phyloP scores from a whole-genome alignment of 2,888 invertebrate genomes.

The Glyphotaelius pellucidus region DNA sequence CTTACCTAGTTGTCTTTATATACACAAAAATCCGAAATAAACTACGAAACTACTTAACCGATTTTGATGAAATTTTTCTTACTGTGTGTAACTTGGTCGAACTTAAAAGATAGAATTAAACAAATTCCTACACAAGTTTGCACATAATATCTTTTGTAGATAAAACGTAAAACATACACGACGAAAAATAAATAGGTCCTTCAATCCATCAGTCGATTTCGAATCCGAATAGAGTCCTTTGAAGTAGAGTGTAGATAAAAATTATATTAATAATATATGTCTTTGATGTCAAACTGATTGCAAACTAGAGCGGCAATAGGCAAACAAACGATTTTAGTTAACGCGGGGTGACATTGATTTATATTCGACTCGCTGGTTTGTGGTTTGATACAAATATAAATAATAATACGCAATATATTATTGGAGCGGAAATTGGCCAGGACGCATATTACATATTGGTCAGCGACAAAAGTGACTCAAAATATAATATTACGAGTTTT shows the following conservation, averaged over 20 bases:
- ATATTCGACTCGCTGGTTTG: constrained; percentile 20
- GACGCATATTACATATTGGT: not conserved
- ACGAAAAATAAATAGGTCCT: not conserved
- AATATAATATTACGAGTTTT: not conserved
- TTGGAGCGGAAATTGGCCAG: constrained; percentile 4
- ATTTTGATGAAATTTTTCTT: too few relatives aligned
- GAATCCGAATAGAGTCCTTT: constrained; percentile 14
- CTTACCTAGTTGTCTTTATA: too few relatives aligned
- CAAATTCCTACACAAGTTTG: too few relatives aligned
- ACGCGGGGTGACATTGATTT: constrained; percentile 34
- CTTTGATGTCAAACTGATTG: constrained; percentile 3
- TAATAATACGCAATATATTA: not conserved
- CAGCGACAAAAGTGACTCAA: not conserved
- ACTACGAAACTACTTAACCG: too few relatives aligned
- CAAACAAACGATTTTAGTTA: constrained; percentile 9
- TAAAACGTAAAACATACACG: not conserved
- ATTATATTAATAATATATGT: not conserved
- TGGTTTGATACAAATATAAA: constrained; percentile 26
- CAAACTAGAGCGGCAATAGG: constrained; percentile 8
- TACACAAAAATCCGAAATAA: too few relatives aligned
- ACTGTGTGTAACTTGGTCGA: too few relatives aligned
- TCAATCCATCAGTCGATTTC: constrained; percentile 3
- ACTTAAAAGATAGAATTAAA: too few relatives aligned
- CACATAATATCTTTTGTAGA: too few relatives aligned
- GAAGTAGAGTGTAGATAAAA: constrained; percentile 9